Base-by-base conservation (phyloP, 2,888 invertebrate genomes). In the Chouioia cunea region DNA sequence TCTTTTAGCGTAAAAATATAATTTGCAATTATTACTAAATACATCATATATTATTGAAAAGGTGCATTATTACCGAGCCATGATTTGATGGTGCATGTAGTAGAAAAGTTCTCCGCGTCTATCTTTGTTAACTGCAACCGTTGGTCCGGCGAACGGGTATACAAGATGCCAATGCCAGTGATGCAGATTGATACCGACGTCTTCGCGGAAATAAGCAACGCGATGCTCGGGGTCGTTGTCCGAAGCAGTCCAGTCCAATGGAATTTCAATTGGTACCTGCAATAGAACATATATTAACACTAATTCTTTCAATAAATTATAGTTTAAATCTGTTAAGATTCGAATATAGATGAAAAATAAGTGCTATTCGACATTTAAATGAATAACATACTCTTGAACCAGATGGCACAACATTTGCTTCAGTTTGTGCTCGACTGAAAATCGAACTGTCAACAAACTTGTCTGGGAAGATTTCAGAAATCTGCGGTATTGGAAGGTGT, bases 131-230 rank as follows among this genome's bases (percentile, higher is more conserved):
- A 94, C 93, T 54, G 93, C 90, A 50, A 86, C 84, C 76, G 89
- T 87, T 0, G 89, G 85, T 0, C 91, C 90, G 76, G 92, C 91
- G 83, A 92, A 91, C 0, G 95, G 95, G 83, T 94, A 95, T 2
- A 95, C 94, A 76, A 95, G 88, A 84, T 95, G 95, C 95, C 95
- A 95, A 82, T 95, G 95, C 95, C 95, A 95, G 82, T 95, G 95
- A 83, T 95, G 95, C 62, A 93, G 90, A 86, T 95, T 95, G 77
- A 95, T 44, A 8, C 94, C 94, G 73, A 94, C 87, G 84, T 95
- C 95, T 83, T 95, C 95, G 46, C 94, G 89, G 89, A 93, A 95
- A 86, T 95, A 95, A 23, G 93, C 92, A 73, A 94, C 83, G 10
- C 92, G 89, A 83, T 95, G 94, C 78, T 95, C 95, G 0, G 91